Conservation (phyloP, 2,797 vertebrate genomes). For the Podarcis lilfordi region DNA sequence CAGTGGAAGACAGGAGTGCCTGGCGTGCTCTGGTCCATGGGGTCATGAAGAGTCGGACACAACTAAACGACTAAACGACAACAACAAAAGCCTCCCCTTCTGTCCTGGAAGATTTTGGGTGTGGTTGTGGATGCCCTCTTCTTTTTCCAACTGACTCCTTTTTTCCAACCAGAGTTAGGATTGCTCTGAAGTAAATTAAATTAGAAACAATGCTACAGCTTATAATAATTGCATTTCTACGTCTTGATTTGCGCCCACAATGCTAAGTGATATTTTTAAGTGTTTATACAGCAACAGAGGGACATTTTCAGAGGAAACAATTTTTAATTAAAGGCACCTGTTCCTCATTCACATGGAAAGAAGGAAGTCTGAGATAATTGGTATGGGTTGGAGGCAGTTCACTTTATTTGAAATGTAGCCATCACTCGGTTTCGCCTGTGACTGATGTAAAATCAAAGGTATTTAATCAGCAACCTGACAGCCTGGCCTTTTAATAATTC, state of each 20-base stretch:
- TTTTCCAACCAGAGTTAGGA: no score
- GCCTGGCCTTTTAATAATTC: conserved; percentile 40
- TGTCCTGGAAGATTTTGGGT: no score
- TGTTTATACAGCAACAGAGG: neutral
- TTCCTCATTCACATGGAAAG: conserved; percentile 40
- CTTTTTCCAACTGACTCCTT: no score
- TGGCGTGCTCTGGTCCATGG: no score
- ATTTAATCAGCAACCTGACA: conserved; percentile 46
- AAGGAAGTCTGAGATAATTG: conserved; percentile 51
- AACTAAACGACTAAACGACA: no score
- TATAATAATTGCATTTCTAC: neutral
- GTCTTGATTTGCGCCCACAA: conserved; percentile 17
- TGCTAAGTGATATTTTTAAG: conserved; percentile 23
- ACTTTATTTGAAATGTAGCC: conserved; percentile 45
- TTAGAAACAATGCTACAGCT: no score
- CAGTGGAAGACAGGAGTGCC: no score
- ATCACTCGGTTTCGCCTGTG: conserved; percentile 38
- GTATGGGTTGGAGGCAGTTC: conserved; percentile 46
- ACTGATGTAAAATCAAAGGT: conserved; percentile 37
- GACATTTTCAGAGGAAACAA: conserved; percentile 41
- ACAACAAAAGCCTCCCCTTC: no score
- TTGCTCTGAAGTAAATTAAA: no score
- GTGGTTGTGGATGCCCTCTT: no score
- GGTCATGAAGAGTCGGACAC: no score
- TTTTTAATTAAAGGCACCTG: conserved; percentile 48